Evolutionary conservation across 1,140 invertebrate species (phyloP).

Genomic region (Solenopsis invicta): DNA sequence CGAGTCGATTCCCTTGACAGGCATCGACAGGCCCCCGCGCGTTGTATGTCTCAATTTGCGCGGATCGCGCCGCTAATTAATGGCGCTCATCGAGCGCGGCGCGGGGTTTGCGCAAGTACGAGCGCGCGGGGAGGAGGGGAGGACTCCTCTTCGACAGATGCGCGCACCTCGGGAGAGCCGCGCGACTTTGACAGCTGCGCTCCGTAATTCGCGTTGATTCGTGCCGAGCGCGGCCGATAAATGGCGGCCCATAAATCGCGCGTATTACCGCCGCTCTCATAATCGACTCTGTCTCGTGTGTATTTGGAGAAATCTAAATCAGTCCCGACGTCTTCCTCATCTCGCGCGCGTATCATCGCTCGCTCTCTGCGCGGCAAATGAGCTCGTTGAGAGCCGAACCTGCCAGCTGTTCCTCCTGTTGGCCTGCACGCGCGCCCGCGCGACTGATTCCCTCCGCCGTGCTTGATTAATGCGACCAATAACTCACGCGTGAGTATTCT

Average conservation of each 20-base stretch:
- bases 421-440: slow-evolving; percentile 2
- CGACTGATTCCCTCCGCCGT: slow-evolving; percentile 44
- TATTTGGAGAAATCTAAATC: slow-evolving; percentile 65
- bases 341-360: slow-evolving; percentile 38
- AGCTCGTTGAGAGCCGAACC: slow-evolving; percentile 48
- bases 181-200: slow-evolving; percentile 58
- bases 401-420: slow-evolving; percentile 47
- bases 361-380: slow-evolving; percentile 14
- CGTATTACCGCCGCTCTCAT: slow-evolving; percentile 59
- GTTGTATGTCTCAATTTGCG: slow-evolving; percentile 56
- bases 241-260: slow-evolving; percentile 59
- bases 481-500: slow-evolving; percentile 56
- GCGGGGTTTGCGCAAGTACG: slow-evolving; percentile 45
- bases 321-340: slow-evolving; percentile 58
- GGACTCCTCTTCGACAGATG: slow-evolving; percentile 50
- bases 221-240: slow-evolving; percentile 28
- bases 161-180: slow-evolving; percentile 13
- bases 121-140: not conserved
- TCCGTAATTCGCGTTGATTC: slow-evolving; percentile 51
- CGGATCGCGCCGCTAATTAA: slow-evolving; percentile 58
- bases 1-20: slow-evolving; percentile 40
- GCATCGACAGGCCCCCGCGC: slow-evolving; percentile 36
- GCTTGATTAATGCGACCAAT: slow-evolving; percentile 72
- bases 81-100: slow-evolving; percentile 43
- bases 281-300: slow-evolving; percentile 54